Conservation (phyloP, 2,888 invertebrate species). For the Drosophila pseudotalamancana region DNA sequence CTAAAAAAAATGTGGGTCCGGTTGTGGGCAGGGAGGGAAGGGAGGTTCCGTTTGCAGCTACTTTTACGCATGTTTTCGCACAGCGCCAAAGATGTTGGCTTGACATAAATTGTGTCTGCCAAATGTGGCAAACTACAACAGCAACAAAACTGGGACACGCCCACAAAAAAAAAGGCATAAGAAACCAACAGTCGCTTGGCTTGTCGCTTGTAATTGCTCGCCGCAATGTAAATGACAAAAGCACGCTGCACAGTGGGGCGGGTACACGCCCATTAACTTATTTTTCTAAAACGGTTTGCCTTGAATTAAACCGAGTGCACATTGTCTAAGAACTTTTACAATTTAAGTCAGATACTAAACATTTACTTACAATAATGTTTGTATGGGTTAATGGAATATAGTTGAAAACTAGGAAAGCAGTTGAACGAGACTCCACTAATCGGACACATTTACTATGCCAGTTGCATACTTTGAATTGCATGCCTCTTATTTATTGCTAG, state of each 20-base stretch:
- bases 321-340: too few species aligned
- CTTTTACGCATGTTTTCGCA: conserved; percentile 79
- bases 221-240: conserved; percentile 77
- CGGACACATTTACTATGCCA: too few species aligned
- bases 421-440: too few species aligned
- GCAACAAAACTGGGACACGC: conserved; percentile 71
- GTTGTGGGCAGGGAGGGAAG: background rate
- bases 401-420: too few species aligned
- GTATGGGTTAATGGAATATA: too few species aligned
- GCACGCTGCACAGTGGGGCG: conserved; percentile 59
- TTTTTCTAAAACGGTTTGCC: background rate
- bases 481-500: background rate
- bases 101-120: conserved; percentile 76
- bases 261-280: background rate
- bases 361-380: too few species aligned
- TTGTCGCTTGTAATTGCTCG: conserved; percentile 76
- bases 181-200: conserved; percentile 64
- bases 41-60: conserved; percentile 53
- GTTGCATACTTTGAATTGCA: background rate
- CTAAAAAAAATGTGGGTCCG: background rate
- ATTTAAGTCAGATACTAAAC: too few species aligned
- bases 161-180: conserved; percentile 65
- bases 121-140: conserved; percentile 74
- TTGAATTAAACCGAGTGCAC: too few species aligned
- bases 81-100: conserved; percentile 69